Conservation (phyloP, 2,113 vertebrate species). For the Scolopax mira region DNA sequence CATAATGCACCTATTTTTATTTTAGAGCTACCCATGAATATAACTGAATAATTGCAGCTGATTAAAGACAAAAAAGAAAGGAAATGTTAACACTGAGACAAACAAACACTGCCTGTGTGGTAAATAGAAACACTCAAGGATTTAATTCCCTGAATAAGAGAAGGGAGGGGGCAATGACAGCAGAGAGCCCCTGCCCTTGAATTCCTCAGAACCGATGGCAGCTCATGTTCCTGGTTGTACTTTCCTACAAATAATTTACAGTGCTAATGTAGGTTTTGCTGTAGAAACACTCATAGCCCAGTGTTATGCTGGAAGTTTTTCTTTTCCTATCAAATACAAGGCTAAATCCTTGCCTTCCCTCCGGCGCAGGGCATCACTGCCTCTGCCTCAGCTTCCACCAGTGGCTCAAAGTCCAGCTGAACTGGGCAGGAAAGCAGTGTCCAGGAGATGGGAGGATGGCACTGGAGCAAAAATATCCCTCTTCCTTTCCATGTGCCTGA, state of each 20-base stretch:
- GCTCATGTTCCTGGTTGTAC: conserved; percentile 15
- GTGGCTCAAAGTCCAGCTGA: not conserved
- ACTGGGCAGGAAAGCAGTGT: not conserved
- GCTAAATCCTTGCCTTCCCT: not conserved
- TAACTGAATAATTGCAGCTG: conserved; percentile 70
- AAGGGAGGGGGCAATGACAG: conserved; percentile 27
- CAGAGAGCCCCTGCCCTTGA: conserved; percentile 22
- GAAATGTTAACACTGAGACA: conserved; percentile 60
- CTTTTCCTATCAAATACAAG: not conserved
- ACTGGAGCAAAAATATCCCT: not conserved
- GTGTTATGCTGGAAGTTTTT: not conserved
- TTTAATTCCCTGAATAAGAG: conserved; percentile 63
- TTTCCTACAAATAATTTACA: conserved; percentile 48
- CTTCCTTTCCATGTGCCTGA: too few relatives aligned
- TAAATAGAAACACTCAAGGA: conserved; percentile 66
- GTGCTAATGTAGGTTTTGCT: conserved; percentile 15
- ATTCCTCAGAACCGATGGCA: conserved; percentile 40
- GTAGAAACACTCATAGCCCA: conserved; percentile 6
- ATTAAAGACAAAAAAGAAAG: conserved; percentile 68
- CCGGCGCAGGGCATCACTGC: not conserved
- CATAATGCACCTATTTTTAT: conserved; percentile 64
- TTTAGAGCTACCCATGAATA: conserved; percentile 64
- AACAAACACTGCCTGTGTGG: conserved; percentile 62
- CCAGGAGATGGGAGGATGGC: not conserved
- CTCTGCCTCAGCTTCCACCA: not conserved